A percentile compares a stretch with the other conserved stretches of the same genome.
Evolutionary conservation across 2,888 invertebrate genomes (phyloP).

Genomic region (Mycogona germanica): DNA sequence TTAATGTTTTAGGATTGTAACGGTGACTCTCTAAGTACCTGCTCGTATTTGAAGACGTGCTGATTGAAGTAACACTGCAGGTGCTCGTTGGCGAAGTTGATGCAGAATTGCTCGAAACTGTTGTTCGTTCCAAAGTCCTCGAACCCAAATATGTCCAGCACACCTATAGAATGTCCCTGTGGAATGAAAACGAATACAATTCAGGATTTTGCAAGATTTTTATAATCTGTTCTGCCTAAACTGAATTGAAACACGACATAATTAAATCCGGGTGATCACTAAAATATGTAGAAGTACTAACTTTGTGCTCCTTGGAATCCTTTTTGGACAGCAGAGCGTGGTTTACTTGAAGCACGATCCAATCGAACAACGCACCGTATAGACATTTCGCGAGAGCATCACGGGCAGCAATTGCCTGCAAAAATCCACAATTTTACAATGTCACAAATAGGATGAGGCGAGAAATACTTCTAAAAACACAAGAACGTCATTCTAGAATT

Average conservation of each 20-base stretch:
- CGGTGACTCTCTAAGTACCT: constrained; percentile 64
- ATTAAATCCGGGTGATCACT: too few species aligned
- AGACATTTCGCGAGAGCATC: constrained; percentile 96
- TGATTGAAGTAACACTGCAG: constrained; percentile 96
- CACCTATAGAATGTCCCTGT: constrained; percentile 80
- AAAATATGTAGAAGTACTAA: constrained; percentile 21
- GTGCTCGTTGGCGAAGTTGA: constrained; percentile 96
- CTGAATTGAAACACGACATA: too few species aligned
- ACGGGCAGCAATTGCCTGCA: constrained; percentile 70
- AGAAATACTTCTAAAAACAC: not conserved
- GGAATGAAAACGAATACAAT: not conserved
- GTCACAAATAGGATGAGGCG: not conserved
- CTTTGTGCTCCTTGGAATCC: constrained; percentile 68
- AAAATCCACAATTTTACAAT: constrained; percentile 14
- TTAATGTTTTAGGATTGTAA: not conserved
- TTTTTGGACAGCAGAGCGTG: constrained; percentile 86
- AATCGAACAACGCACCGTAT: constrained; percentile 91
- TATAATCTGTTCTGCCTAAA: too few species aligned
- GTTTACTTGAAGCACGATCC: constrained; percentile 94
- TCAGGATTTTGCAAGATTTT: too few species aligned
- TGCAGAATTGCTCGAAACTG: constrained; percentile 93
- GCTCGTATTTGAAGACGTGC: constrained; percentile 93
- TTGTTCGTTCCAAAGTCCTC: constrained; percentile 63
- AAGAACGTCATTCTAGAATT: not conserved
- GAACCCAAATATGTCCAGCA: constrained; percentile 93